phyloP scores from a whole-genome alignment of 2,113 vertebrate genomes.

The Microcebus tavaratra region DNA sequence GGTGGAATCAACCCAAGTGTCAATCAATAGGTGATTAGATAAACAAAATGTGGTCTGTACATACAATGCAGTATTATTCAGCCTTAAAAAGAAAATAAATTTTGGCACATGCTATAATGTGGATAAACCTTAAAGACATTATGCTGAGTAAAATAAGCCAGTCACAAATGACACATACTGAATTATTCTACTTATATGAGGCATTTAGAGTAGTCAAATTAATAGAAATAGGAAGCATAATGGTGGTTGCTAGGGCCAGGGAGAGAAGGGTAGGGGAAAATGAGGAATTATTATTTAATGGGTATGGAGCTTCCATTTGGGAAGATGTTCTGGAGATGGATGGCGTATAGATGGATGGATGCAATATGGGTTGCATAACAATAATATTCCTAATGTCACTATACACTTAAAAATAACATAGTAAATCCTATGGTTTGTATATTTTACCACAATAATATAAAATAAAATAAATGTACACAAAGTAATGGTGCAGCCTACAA shows the following conservation, averaged over 20 bases:
- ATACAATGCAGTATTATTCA: neutral
- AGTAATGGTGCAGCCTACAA: neutral
- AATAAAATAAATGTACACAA: neutral
- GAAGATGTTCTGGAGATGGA: neutral
- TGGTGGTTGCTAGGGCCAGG: neutral
- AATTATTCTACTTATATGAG: neutral
- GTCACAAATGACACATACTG: neutral
- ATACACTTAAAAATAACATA: neutral
- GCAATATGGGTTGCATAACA: neutral
- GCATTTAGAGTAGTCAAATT: neutral
- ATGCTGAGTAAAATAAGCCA: neutral
- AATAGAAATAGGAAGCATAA: neutral
- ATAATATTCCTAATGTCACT: no score
- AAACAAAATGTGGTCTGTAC: neutral
- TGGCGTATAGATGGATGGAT: no score
- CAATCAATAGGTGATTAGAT: neutral
- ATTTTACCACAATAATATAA: neutral
- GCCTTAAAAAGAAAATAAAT: neutral
- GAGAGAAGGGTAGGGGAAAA: neutral
- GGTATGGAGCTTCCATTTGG: neutral
- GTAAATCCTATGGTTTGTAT: neutral
- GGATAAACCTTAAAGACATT: neutral
- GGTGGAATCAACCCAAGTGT: neutral
- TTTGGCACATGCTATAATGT: neutral
- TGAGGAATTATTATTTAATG: neutral